phyloP scores from a whole-genome alignment of 2,797 vertebrate species.

The Hippopotamyrus pictus region DNA sequence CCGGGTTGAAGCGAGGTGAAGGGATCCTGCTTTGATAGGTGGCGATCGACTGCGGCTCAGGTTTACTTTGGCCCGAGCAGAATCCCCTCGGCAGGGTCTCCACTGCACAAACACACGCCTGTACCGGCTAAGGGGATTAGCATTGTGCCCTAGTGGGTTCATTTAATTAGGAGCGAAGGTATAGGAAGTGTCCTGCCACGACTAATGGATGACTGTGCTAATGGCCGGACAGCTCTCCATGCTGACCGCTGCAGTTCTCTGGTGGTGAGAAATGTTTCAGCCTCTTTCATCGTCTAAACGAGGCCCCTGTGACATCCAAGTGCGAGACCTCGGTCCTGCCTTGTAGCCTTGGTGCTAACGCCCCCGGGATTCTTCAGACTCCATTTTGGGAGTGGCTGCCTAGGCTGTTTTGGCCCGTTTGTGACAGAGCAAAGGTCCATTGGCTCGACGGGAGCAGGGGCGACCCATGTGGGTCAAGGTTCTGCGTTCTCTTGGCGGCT shows the following conservation, averaged over 20 bases:
- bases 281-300: conserved; percentile 38
- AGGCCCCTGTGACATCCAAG: conserved; percentile 30
- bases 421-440: not conserved
- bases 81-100: not conserved
- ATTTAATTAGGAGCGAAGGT: conserved; percentile 15
- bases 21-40: not conserved
- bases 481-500: conserved; percentile 20
- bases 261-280: conserved; percentile 41
- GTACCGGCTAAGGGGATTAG: not conserved
- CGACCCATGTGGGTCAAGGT: conserved; percentile 28
- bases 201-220: conserved; percentile 47
- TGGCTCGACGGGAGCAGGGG: not conserved
- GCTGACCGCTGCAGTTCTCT: conserved; percentile 49
- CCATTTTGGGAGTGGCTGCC: not conserved
- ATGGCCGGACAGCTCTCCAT: conserved; percentile 42
- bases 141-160: not conserved
- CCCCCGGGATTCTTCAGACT: not conserved
- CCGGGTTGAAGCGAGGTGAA: not conserved
- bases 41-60: conserved; percentile 13
- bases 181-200: conserved; percentile 14
- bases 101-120: not conserved
- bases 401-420: not conserved
- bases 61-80: conserved; percentile 21
- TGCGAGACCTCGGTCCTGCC: conserved; percentile 19
- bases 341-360: not conserved